Percentiles rank a stretch among this genome's conserved stretches.
Conservation (phyloP, 2,888 invertebrate genomes). For the Calameuta idolon region DNA sequence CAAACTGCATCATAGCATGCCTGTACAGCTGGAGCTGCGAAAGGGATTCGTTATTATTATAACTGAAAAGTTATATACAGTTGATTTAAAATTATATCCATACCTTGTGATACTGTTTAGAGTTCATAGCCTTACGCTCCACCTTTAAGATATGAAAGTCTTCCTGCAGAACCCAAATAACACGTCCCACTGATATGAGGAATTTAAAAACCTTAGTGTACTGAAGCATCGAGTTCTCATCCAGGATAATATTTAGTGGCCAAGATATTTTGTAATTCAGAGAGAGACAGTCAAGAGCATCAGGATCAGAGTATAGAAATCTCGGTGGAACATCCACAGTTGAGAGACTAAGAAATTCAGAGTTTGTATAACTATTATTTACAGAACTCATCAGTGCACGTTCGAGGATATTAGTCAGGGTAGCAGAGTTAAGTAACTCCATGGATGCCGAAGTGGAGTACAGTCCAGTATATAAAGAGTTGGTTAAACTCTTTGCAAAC, state of each 20-base stretch:
- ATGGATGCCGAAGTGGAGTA: conserved; percentile 75
- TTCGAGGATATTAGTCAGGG: conserved; percentile 77
- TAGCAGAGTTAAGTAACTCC: conserved; percentile 77
- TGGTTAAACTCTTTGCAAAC: conserved; percentile 79
- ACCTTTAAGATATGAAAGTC: conserved; percentile 77
- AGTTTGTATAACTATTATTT: conserved; percentile 63
- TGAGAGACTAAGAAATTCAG: conserved; percentile 57
- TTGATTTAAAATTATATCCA: background rate
- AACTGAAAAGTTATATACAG: background rate
- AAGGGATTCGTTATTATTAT: background rate
- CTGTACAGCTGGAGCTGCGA: conserved; percentile 75
- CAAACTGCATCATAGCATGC: conserved; percentile 81
- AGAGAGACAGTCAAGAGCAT: conserved; percentile 76
- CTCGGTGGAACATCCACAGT: conserved; percentile 49
- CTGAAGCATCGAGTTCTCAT: conserved; percentile 76
- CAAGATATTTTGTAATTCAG: conserved; percentile 79
- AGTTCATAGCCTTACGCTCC: conserved; percentile 69
- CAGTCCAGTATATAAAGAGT: conserved; percentile 76
- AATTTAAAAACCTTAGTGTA: conserved; percentile 83
- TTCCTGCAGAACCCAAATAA: conserved; percentile 81
- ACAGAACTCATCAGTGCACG: conserved; percentile 78
- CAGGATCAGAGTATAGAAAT: conserved; percentile 68
- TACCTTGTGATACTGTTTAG: conserved; percentile 75
- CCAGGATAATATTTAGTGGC: conserved; percentile 84
- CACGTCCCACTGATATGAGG: conserved; percentile 79